Conservation (phyloP, 1,140 invertebrate genomes). For the Ctenoplectra terminalis region DNA sequence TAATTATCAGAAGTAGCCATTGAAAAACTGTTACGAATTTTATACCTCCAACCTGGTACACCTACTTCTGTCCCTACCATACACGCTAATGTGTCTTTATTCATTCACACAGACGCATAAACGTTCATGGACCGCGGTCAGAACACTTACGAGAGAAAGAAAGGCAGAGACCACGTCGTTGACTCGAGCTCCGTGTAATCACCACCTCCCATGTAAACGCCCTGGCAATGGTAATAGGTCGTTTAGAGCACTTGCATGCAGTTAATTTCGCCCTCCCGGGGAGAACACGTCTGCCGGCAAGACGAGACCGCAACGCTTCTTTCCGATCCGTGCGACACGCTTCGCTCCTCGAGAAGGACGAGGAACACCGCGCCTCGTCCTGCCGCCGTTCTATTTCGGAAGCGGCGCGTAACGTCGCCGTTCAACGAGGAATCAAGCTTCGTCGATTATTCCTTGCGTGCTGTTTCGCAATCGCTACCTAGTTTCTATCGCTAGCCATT, state of each 20-base stretch:
- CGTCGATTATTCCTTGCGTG: not conserved
- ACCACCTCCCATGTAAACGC: constrained; percentile 62
- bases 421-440: constrained; percentile 19
- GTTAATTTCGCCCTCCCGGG: constrained; percentile 55
- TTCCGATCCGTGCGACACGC: not conserved
- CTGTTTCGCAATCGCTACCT: constrained; percentile 22
- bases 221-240: constrained; percentile 63
- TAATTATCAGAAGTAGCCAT: too few relatives aligned
- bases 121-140: constrained; percentile 26
- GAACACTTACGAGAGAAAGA: not conserved
- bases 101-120: too few relatives aligned
- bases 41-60: too few relatives aligned
- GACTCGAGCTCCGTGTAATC: constrained; percentile 58
- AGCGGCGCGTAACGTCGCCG: constrained; percentile 14
- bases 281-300: not conserved
- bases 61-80: too few relatives aligned
- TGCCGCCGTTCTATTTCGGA: constrained; percentile 17
- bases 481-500: too few relatives aligned
- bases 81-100: too few relatives aligned
- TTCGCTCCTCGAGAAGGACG: constrained; percentile 1
- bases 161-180: constrained; percentile 36
- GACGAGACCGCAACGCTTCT: constrained; percentile 4
- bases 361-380: constrained; percentile 20
- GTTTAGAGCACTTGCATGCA: constrained; percentile 61
- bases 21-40: too few relatives aligned